These are phyloP conservation scores for Murina feae DNA, from an alignment of 2,113 vertebrate genomes.

Conservation along the genomic window DNA sequence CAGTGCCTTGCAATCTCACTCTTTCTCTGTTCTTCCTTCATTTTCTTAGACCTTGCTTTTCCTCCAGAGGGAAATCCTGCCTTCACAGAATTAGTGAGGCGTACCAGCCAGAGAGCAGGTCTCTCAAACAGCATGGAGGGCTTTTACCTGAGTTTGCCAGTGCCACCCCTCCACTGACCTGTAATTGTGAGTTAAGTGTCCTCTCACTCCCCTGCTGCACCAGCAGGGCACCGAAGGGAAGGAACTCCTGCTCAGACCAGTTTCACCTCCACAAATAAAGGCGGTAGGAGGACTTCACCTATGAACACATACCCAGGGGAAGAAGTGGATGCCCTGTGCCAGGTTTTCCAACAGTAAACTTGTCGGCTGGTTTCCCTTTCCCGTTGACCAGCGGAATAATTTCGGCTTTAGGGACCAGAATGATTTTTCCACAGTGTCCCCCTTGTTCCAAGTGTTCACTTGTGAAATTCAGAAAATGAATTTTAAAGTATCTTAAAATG, in stretches of 20 bases:
- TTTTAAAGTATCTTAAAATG: neutral
- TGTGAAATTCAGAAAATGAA: neutral
- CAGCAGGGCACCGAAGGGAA: conserved; percentile 53
- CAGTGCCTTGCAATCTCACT: neutral
- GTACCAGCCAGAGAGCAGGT: neutral
- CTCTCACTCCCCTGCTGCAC: conserved; percentile 64
- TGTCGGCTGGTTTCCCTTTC: neutral
- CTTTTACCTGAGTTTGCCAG: neutral
- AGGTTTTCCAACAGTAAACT: neutral
- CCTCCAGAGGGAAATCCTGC: neutral
- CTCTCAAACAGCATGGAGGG: neutral
- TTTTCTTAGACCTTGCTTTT: neutral
- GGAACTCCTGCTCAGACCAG: neutral
- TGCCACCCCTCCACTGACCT: neutral
- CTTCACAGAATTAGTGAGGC: neutral
- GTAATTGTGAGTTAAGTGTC: neutral
- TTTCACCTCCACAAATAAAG: neutral
- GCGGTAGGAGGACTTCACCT: neutral
- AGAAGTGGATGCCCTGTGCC: neutral
- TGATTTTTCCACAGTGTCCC: neutral
- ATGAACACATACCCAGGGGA: neutral
- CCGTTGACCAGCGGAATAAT: neutral
- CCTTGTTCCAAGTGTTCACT: neutral
- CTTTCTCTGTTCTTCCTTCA: neutral
- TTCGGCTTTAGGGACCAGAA: neutral